Conservation (phyloP, 2,888 invertebrate species). For the Machimus atricapillus region DNA sequence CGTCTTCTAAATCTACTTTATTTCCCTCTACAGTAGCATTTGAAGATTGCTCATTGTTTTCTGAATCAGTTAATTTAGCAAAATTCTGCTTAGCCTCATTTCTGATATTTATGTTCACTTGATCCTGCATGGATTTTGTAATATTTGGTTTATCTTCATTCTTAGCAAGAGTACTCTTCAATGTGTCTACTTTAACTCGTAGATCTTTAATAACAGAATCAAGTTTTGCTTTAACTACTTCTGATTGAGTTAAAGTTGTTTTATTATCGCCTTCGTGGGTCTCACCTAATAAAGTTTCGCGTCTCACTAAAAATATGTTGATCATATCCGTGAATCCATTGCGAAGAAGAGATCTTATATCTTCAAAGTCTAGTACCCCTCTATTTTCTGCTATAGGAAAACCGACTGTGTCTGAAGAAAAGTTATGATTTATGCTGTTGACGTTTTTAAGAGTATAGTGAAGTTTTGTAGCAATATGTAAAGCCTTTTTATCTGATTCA, state of each 20-base stretch:
- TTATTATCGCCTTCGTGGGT: background rate
- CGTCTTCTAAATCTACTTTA: background rate
- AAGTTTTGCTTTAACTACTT: background rate
- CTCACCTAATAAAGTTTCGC: background rate
- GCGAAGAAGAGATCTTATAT: background rate
- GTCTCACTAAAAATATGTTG: background rate
- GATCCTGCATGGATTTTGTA: background rate
- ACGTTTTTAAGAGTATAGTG: background rate
- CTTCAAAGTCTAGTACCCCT: background rate
- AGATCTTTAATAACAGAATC: background rate
- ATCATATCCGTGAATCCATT: background rate
- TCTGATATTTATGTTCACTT: background rate
- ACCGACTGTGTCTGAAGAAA: background rate
- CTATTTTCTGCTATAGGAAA: background rate
- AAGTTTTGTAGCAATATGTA: background rate
- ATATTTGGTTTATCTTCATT: background rate
- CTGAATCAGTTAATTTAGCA: background rate
- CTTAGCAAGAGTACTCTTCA: background rate
- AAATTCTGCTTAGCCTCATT: background rate
- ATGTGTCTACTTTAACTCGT: background rate
- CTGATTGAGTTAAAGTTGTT: background rate
- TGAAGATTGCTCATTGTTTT: background rate
- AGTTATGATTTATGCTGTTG: background rate
- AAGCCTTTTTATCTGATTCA: background rate
- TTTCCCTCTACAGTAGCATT: background rate